Evolutionary conservation across 2,113 vertebrate genomes (phyloP).

Genomic region (Anas platyrhynchos): DNA sequence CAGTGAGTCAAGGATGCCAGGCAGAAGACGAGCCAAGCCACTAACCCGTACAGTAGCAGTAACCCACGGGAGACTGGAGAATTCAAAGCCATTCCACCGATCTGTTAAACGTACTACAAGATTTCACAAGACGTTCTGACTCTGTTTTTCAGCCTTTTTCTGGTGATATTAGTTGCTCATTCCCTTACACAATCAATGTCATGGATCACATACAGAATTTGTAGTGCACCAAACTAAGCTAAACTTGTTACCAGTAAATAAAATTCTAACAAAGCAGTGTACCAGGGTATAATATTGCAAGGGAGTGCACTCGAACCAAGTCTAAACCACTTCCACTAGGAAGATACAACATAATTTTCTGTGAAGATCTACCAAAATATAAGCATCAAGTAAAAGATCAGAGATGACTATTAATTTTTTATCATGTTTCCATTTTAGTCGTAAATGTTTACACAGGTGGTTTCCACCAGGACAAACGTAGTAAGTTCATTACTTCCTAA

Average conservation of each 20-base stretch:
- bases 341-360: background rate
- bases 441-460: background rate
- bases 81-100: background rate
- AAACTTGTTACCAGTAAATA: background rate
- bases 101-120: background rate
- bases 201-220: fast-evolving
- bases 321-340: background rate
- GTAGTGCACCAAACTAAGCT: background rate
- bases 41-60: background rate
- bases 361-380: background rate
- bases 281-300: background rate
- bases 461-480: background rate
- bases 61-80: background rate
- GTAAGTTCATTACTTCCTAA: background rate
- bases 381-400: background rate
- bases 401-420: background rate
- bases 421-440: background rate
- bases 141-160: background rate
- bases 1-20: background rate
- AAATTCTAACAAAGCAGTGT: background rate
- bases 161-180: background rate
- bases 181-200: background rate
- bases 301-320: background rate
- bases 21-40: background rate
- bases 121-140: background rate